Evolutionary conservation across 2,888 invertebrate species (phyloP).

Genomic region (Podabrus alpinus): DNA sequence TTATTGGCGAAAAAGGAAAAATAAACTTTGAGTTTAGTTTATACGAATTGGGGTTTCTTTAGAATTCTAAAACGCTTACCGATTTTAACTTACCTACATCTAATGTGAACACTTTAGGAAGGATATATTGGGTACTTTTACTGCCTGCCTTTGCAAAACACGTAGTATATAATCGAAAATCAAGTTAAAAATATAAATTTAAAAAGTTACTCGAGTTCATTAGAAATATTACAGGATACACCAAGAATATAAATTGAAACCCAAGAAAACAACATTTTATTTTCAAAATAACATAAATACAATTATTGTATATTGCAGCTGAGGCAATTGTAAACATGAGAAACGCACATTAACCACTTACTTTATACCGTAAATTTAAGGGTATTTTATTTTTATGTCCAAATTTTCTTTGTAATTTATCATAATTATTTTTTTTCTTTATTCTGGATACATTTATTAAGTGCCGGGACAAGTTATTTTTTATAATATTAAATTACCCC

Average conservation of each 20-base stretch:
- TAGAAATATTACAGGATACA: neutral
- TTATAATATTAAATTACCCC: neutral
- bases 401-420: neutral
- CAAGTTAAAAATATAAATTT: conserved; percentile 1
- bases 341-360: neutral
- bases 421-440: neutral
- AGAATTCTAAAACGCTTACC: neutral
- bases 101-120: neutral
- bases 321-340: neutral
- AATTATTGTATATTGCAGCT: neutral
- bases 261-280: neutral
- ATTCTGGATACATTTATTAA: neutral
- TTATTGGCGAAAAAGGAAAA: neutral
- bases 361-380: neutral
- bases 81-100: neutral
- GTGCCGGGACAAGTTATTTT: neutral
- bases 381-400: neutral
- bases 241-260: neutral
- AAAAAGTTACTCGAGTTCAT: neutral
- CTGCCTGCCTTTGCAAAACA: neutral
- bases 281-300: neutral
- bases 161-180: neutral
- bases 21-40: neutral
- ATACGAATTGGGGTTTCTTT: neutral
- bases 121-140: neutral